Evolutionary conservation across 1,140 invertebrate species (phyloP), one percentile per base, ranked within the genome.

Genomic region (Muscidifurax raptorellus): DNA sequence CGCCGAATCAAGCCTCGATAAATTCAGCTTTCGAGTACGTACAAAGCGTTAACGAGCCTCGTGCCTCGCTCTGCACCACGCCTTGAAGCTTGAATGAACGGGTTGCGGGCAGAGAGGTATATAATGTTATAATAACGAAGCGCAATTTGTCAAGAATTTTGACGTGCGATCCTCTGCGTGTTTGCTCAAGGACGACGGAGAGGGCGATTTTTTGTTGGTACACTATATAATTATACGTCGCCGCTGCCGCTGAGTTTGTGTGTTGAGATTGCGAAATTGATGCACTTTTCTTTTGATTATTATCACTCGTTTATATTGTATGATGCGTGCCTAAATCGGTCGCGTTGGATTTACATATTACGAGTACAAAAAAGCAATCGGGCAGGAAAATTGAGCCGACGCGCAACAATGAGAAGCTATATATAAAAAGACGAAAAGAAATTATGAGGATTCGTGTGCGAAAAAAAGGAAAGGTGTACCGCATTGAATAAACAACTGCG

Each of bases 41-140:
- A 6, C 5, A 22, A 22, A 15, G 12, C 52, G 22, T n/a, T 59
- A 59, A 59, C 52, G 22, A 59, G 52, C 22, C 52, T 59, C 52
- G 22, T 6, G 15, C n/a, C 52, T n/a, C 7, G 7, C 18, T 59
- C 52, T 22, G 4, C 4, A 59, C 52, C 52, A 59, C 52, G 52
- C 52, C 52, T 6, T 59, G n/a, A n/a, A n/a, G n/a, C n/a, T n/a
- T 44, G 69, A 72, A 72, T 40, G 32, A 36, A 40, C 36, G 71
- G 40, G 32, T 74, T 25, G 32, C 28, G 9, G 71, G n/a, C 32
- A 59, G 52, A 59, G 52, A 74, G 71, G 25, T 40, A n/a, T n/a
- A n/a, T n/a, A 74, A 40, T 74, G 32, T 76, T 44, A 76, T 52
- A 76, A 76, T 52, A 52, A 76, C 44, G 47, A 77, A 52, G 36